Conservation (phyloP, 1,140 invertebrate genomes). For the Drosophila ohnishii region DNA sequence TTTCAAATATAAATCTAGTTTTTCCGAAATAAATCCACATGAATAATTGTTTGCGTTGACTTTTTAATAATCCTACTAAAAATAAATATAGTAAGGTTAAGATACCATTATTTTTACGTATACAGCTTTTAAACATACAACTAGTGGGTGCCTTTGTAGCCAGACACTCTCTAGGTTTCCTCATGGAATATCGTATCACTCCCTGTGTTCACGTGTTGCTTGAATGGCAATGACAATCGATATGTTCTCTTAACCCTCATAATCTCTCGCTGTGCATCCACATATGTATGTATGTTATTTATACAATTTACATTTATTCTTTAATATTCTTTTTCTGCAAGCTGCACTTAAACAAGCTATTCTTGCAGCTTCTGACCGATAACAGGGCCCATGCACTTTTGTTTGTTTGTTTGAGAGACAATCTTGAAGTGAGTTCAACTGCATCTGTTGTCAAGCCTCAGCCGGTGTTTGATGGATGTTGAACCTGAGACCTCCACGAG, state of each 20-base stretch:
- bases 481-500: slow-evolving; percentile 2
- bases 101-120: neutral
- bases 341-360: slow-evolving; percentile 42
- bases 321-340: slow-evolving; percentile 11
- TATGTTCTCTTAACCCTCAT: slow-evolving; percentile 11
- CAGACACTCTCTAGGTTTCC: slow-evolving; percentile 21
- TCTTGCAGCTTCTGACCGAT: slow-evolving; percentile 53
- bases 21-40: neutral
- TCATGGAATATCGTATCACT: slow-evolving; percentile 8
- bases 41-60: no score
- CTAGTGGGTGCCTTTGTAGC: neutral
- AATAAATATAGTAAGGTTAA: neutral
- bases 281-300: slow-evolving; percentile 11
- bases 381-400: slow-evolving; percentile 50
- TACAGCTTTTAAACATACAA: neutral
- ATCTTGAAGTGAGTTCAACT: slow-evolving; percentile 17
- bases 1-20: neutral
- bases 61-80: no score
- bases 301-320: slow-evolving; percentile 31
- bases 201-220: slow-evolving; percentile 19
- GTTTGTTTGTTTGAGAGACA: slow-evolving; percentile 36
- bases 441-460: slow-evolving; percentile 40
- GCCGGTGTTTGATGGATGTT: slow-evolving; percentile 39
- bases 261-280: slow-evolving; percentile 7
- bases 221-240: slow-evolving; percentile 32